These are phyloP conservation scores for Passerina amoena DNA, from an alignment of 2,113 vertebrate species.

Conservation along the genomic window DNA sequence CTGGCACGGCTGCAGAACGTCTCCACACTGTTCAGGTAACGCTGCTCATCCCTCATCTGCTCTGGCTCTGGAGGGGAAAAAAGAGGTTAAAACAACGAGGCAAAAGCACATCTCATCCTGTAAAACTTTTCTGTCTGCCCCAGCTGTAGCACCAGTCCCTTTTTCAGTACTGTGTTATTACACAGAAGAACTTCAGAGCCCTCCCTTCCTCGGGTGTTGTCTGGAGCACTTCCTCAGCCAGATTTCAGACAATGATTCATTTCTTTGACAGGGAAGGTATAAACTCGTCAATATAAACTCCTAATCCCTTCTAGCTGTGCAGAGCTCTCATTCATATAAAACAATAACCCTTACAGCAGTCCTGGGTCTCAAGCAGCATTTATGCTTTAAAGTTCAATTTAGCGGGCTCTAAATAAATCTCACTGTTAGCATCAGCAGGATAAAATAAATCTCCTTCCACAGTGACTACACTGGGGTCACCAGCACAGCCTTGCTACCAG, in stretches of 20 bases:
- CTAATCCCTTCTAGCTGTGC: neutral
- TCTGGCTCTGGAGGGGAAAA: conserved; percentile 15
- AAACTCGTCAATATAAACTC: neutral
- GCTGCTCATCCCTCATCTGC: neutral
- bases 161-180: neutral
- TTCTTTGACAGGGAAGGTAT: neutral
- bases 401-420: neutral
- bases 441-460: neutral
- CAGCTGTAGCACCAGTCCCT: neutral
- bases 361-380: neutral
- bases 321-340: neutral
- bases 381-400: neutral
- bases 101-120: neutral
- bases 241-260: neutral
- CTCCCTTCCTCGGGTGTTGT: neutral
- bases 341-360: neutral
- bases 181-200: neutral
- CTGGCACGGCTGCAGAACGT: conserved; percentile 62
- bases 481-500: neutral
- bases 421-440: neutral
- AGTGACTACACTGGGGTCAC: neutral
- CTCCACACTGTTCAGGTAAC: conserved; percentile 58
- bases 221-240: neutral
- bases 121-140: neutral
- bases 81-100: neutral